Evolutionary conservation across 1,140 invertebrate genomes (phyloP).

Genomic region (Laupala kohalensis): DNA sequence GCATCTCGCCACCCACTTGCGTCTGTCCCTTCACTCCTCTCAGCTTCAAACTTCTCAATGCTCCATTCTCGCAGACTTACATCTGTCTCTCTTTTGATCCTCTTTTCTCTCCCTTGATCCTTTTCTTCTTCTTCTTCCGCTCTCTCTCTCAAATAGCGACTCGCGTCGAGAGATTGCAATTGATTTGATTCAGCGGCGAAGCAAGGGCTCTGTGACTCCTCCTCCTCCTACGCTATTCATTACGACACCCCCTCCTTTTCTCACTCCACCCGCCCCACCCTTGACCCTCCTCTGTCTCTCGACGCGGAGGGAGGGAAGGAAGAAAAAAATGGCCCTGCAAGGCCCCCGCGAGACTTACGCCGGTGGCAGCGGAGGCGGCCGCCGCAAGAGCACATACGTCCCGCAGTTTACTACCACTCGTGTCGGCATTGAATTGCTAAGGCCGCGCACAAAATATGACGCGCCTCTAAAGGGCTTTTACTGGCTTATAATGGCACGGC

Average conservation of each 20-base stretch:
- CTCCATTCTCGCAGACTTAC: not conserved
- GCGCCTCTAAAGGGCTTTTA: not conserved
- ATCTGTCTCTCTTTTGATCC: not conserved
- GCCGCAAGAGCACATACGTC: not conserved
- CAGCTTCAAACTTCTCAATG: not conserved
- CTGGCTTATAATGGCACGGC: not conserved
- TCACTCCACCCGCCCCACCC: too few species aligned
- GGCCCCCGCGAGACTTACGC: too few species aligned
- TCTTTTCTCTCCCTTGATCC: not conserved
- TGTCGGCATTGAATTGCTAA: not conserved
- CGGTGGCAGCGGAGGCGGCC: too few species aligned
- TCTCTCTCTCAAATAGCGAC: not conserved
- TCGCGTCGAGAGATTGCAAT: not conserved
- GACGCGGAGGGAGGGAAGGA: too few species aligned
- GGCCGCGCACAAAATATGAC: not conserved
- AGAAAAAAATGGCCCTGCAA: not conserved
- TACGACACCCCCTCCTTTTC: not conserved
- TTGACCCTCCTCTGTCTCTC: not conserved
- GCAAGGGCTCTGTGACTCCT: not conserved
- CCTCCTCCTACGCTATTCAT: not conserved
- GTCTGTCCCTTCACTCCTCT: not conserved
- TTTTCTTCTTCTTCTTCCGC: not conserved
- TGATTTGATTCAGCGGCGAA: not conserved
- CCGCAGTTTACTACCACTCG: not conserved
- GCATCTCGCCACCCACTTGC: too few species aligned